phyloP scores from a whole-genome alignment of 2,888 invertebrate species.

The Sepioteuthis lessoniana region DNA sequence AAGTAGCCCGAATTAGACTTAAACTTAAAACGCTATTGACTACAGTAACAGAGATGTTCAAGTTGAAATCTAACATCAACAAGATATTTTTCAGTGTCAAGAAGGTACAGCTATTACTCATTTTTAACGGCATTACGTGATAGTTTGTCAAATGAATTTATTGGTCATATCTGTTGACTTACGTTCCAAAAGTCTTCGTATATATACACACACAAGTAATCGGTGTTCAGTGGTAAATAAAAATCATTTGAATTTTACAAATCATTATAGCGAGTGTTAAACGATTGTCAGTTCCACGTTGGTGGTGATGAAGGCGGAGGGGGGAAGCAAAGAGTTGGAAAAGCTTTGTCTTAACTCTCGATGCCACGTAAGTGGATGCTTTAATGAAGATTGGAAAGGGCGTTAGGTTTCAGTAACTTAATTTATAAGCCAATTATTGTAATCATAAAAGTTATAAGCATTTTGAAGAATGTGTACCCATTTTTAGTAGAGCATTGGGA shows the following conservation, averaged over 20 bases:
- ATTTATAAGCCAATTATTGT: background rate
- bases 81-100: no score
- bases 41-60: no score
- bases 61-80: no score
- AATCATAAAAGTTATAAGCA: background rate
- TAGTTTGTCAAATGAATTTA: background rate
- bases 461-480: no score
- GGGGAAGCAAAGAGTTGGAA: background rate
- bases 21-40: no score
- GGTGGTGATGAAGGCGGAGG: background rate
- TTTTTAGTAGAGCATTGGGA: no score
- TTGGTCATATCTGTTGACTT: background rate
- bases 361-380: background rate
- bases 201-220: no score
- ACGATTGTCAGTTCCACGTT: background rate
- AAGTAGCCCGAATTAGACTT: no score
- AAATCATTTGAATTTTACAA: background rate
- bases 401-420: background rate
- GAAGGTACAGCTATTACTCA: no score
- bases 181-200: background rate
- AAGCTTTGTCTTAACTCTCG: background rate
- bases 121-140: no score
- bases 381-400: background rate
- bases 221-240: background rate
- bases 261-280: background rate